Conservation (phyloP, 2,888 invertebrate species). For the Drosophila melanosoma region DNA sequence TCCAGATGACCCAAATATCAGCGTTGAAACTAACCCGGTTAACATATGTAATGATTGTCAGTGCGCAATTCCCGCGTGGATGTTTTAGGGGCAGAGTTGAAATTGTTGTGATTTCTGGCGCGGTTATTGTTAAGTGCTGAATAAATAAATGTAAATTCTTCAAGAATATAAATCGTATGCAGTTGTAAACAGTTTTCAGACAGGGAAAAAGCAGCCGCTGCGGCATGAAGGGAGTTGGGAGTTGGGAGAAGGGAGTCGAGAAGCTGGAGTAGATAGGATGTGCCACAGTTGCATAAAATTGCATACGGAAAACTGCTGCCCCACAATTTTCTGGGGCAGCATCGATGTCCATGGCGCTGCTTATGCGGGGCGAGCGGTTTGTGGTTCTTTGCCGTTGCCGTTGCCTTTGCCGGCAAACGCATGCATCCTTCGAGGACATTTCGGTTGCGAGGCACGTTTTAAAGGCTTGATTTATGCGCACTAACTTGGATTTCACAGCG, state of each 20-base stretch:
- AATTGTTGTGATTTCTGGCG: constrained; percentile 58
- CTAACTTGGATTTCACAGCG: constrained; percentile 79
- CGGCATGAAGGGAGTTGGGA: not conserved
- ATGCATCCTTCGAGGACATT: constrained; percentile 78
- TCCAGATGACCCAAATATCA: constrained; percentile 18
- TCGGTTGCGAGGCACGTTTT: constrained; percentile 82
- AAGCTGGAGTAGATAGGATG: constrained; percentile 44
- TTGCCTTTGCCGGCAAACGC: constrained; percentile 20
- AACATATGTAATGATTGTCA: constrained; percentile 36
- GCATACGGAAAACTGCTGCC: constrained; percentile 73
- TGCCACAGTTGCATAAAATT: constrained; percentile 82
- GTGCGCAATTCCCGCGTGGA: constrained; percentile 6
- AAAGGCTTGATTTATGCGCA: constrained; percentile 83
- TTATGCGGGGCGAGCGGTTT: constrained; percentile 35
- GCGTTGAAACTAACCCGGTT: constrained; percentile 3
- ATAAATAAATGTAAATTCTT: constrained; percentile 79
- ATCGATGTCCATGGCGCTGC: constrained; percentile 55
- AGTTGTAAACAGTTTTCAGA: constrained; percentile 76
- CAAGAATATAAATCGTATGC: constrained; percentile 80
- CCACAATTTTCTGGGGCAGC: constrained; percentile 65
- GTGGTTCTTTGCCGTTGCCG: constrained; percentile 12
- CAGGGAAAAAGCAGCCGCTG: constrained; percentile 34
- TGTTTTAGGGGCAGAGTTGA: constrained; percentile 1
- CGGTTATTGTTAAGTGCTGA: constrained; percentile 59
- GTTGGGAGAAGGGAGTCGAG: constrained; percentile 7